Conservation (phyloP, 1,140 invertebrate species). For the Nixonia krombeini region DNA sequence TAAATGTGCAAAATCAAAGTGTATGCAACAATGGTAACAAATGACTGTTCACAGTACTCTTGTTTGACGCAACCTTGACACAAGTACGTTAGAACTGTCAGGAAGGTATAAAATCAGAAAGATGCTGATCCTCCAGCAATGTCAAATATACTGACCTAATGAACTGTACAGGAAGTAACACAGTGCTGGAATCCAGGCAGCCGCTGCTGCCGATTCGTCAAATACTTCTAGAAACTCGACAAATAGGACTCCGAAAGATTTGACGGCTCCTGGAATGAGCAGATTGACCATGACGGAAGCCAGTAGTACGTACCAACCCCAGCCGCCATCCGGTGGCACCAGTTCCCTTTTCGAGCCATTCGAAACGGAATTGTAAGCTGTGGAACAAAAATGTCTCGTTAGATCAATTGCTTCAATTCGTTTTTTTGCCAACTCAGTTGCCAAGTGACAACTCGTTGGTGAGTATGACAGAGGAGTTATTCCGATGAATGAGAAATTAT, state of each 20-base stretch:
- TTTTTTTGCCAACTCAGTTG: no score
- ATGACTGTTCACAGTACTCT: no score
- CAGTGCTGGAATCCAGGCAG: conserved; percentile 86
- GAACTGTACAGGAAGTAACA: conserved; percentile 91
- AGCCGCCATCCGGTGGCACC: conserved; percentile 79
- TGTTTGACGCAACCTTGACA: no score
- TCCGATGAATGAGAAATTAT: no score
- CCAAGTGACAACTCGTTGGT: no score
- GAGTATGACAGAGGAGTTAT: no score
- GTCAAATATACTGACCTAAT: conserved; percentile 80
- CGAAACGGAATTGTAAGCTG: background rate
- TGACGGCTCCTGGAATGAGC: conserved; percentile 87
- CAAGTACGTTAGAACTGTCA: no score
- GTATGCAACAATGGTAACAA: no score
- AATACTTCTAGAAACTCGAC: conserved; percentile 85
- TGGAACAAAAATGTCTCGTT: conserved; percentile 3
- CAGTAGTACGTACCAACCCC: conserved; percentile 88
- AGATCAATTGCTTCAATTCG: no score
- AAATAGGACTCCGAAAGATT: conserved; percentile 88
- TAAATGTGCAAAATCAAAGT: no score
- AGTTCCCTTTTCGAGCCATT: conserved; percentile 57
- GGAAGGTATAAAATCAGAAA: no score
- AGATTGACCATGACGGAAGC: conserved; percentile 87
- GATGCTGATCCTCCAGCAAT: no score
- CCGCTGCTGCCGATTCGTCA: conserved; percentile 78